Evolutionary conservation across 1,140 invertebrate species (phyloP), one percentile per base, ranked within the genome.

Genomic region (Drosophila obscura): DNA sequence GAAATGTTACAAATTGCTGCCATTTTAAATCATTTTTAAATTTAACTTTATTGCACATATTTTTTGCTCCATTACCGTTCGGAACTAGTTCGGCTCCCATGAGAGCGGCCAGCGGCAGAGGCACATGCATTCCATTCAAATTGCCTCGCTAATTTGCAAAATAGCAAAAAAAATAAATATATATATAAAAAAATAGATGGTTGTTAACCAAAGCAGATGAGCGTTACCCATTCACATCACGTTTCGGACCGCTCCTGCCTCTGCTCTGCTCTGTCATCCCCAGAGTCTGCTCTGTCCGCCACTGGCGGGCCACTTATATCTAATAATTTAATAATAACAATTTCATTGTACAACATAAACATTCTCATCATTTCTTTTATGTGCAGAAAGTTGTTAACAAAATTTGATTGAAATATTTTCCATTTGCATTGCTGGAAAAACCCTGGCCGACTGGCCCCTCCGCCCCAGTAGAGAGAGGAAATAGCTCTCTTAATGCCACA

Each of bases 241-340:
- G 55, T 71, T 72, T 43, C 31, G 26, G 26, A 71, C 35, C 46
- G 4, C 57, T 50, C 46, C 15, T 31, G 28, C 51, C 8, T 11
- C 31, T 9, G 31, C n/a, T 16, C 43, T 22, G 22, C 3, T 7
- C 15, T 28, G n/a, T 5, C 28, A 8, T 9, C 9, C 4, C 64
- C 68, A 56, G 63, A 49, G 66, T 58, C 35, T 69, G 67, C 15
- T 28, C 44, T n/a, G 43, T 44, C 16, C 9, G 26, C 35, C 65
- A 69, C 65, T 72, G 44, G 1, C 16, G 3, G 13, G 35, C 53
- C 65, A 71, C 65, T 72, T 72, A 71, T 72, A 66, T 72, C 55
- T 72, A 72, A 56, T 52, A 73, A 73, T 73, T 73, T 73, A 73
- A 73, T 73, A 73, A 73, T 73, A 73, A 73, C 71, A 73, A 73